Base-by-base conservation (phyloP, 1,140 invertebrate genomes). In the Cydia fagiglandana region DNA sequence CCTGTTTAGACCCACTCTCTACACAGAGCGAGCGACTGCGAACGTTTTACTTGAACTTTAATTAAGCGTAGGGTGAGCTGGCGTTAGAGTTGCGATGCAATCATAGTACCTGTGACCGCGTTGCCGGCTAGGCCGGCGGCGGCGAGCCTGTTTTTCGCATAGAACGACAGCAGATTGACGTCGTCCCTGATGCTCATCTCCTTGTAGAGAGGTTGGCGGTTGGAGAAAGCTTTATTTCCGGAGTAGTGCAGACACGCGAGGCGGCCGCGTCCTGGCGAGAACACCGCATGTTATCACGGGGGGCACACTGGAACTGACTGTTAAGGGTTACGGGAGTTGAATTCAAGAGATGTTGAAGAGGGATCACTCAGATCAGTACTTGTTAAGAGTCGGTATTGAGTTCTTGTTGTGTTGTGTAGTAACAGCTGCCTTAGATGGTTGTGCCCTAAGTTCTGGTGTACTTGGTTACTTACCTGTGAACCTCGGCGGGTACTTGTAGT, bases 191-290 rank as follows among this genome's bases (percentile, higher is more conserved):
- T 90, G 88, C 89, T 94, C 85, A 93, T 94, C 82, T 96, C 94
- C 83, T 95, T 94, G 91, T 94, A 95, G 82, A 95, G 94, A n/a
- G 95, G 94, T 76, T 94, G 94, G 84, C 97, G 95, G 83, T 95
- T 94, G 78, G 95, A 94, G 88, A 96, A 96, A 41, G 95, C 95
- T 87, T 95, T 96, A 80, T 95, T 96, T 80, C 96, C 96, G 86
- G 96, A 95, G 90, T 96, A 97, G 83, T 95, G 95, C 81, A 97
- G 94, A 90, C 96, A 96, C 53, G 97, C 95, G 86, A 97, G 93
- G 93, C 96, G 95, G 77, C 96, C 96, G 86, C 93, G 94, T 89
- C 94, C 95, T 95, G 92, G 87, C 82, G 86, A 84, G 81, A 89
- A 89, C 87, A 90, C 86, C 87, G 85, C 84, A 85, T 66, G 86